Evolutionary conservation across 2,888 invertebrate species (phyloP).

Genomic region (Halictus ligatus): DNA sequence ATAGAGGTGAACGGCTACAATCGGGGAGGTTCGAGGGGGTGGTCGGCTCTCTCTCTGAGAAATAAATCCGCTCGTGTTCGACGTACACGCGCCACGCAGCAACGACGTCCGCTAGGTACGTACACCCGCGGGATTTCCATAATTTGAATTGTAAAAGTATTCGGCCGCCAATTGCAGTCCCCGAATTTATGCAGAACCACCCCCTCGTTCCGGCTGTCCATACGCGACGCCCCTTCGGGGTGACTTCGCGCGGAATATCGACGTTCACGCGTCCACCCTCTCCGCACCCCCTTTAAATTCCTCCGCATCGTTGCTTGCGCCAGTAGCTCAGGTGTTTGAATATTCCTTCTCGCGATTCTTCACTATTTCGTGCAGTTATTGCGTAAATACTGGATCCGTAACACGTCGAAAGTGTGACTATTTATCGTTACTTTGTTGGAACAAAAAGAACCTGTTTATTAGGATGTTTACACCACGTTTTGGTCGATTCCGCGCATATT

Average conservation of each 20-base stretch:
- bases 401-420: too few species aligned
- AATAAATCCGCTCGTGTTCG: conserved; percentile 68
- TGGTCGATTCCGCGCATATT: too few species aligned
- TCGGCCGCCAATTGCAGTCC: conserved; percentile 80
- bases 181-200: conserved; percentile 77
- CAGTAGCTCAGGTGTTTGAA: background rate
- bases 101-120: conserved; percentile 60
- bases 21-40: background rate
- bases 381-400: too few species aligned
- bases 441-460: too few species aligned
- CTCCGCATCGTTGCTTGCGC: background rate
- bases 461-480: too few species aligned
- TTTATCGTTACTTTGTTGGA: too few species aligned
- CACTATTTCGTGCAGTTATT: background rate
- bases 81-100: conserved; percentile 57
- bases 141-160: conserved; percentile 83
- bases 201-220: conserved; percentile 58
- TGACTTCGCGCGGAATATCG: conserved; percentile 57
- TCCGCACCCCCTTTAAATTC: background rate
- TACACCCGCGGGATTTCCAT: conserved; percentile 80
- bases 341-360: background rate
- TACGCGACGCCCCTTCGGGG: conserved; percentile 51
- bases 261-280: conserved; percentile 10
- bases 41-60: conserved; percentile 42
- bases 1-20: background rate